Percentiles rank a stretch among this genome's conserved stretches.
Evolutionary conservation across 2,113 vertebrate genomes (phyloP).

Genomic region (Corythoichthys intestinalis): DNA sequence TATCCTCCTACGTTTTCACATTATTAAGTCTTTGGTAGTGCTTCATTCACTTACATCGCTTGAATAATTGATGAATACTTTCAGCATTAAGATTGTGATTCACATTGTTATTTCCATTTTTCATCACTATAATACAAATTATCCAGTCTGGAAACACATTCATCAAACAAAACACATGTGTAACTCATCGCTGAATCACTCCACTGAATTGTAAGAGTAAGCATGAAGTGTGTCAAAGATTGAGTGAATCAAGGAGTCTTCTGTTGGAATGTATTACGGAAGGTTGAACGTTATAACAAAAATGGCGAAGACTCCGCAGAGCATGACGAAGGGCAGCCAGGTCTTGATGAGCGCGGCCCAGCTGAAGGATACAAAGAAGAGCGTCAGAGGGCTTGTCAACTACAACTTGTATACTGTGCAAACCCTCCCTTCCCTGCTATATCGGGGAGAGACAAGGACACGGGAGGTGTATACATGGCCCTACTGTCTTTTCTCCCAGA

Average conservation of each 20-base stretch:
- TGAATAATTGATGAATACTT: conserved; percentile 46
- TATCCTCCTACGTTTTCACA: conserved; percentile 24
- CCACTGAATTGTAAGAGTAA: neutral
- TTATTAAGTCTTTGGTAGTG: conserved; percentile 43
- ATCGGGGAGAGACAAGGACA: conserved; percentile 35
- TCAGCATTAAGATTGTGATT: conserved; percentile 24
- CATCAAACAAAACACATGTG: conserved; percentile 33
- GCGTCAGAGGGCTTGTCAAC: conserved; percentile 17
- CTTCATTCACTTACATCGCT: conserved; percentile 23
- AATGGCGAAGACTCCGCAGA: conserved; percentile 81
- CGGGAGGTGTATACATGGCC: conserved; percentile 14
- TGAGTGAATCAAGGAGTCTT: neutral
- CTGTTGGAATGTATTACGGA: conserved; percentile 62
- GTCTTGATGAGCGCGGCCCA: conserved; percentile 90
- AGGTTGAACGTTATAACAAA: conserved; percentile 82
- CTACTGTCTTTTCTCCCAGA: conserved; percentile 34
- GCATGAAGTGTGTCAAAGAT: conserved; percentile 1
- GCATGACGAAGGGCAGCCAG: conserved; percentile 91
- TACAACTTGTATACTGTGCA: conserved; percentile 13
- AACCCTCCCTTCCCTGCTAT: neutral
- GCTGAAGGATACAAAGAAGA: conserved; percentile 61
- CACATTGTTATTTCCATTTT: conserved; percentile 7
- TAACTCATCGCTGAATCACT: neutral
- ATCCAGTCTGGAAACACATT: conserved; percentile 29
- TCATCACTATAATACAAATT: conserved; percentile 32